A percentile compares a stretch with the other conserved stretches of the same genome.
phyloP scores from a whole-genome alignment of 2,797 vertebrate species.

The Pempheris klunzingeri region DNA sequence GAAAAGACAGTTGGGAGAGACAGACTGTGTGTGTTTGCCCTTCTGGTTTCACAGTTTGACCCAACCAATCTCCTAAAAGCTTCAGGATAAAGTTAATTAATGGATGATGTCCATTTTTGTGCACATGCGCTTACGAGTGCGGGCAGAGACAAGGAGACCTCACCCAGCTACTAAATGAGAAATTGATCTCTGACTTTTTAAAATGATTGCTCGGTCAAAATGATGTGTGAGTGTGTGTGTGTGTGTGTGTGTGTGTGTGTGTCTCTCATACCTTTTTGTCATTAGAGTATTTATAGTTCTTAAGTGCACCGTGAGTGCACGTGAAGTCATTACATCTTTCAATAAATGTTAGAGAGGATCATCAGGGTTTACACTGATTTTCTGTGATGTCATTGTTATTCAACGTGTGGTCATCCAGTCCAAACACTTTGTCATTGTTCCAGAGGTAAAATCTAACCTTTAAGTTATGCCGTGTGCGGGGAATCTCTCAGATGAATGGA shows the following conservation, averaged over 20 bases:
- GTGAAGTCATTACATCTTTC: background rate
- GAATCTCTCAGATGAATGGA: conserved; percentile 35
- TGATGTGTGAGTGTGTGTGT: background rate
- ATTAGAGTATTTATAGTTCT: conserved; percentile 8
- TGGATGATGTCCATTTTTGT: conserved; percentile 16
- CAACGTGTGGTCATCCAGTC: background rate
- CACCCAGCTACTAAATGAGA: conserved; percentile 37
- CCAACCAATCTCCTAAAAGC: conserved; percentile 76
- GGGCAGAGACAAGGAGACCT: conserved; percentile 52
- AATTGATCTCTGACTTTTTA: conserved; percentile 49
- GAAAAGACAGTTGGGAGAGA: conserved; percentile 23
- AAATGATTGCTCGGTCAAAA: conserved; percentile 26
- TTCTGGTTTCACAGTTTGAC: conserved; percentile 61
- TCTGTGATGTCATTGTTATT: background rate
- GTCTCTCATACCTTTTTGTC: background rate
- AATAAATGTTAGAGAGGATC: background rate
- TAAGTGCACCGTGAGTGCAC: background rate
- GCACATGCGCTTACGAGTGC: conserved; percentile 6
- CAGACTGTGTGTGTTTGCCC: conserved; percentile 41
- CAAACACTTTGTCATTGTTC: conserved; percentile 24
- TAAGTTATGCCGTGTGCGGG: conserved; percentile 30
- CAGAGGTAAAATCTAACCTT: conserved; percentile 43
- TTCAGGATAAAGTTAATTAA: conserved; percentile 74
- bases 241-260: background rate
- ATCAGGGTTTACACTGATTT: background rate